These are phyloP conservation scores for Hydra vulgaris DNA, from an alignment of 30 jellyfish, hydroid and myxozoan genomes.

Conservation along the genomic window DNA sequence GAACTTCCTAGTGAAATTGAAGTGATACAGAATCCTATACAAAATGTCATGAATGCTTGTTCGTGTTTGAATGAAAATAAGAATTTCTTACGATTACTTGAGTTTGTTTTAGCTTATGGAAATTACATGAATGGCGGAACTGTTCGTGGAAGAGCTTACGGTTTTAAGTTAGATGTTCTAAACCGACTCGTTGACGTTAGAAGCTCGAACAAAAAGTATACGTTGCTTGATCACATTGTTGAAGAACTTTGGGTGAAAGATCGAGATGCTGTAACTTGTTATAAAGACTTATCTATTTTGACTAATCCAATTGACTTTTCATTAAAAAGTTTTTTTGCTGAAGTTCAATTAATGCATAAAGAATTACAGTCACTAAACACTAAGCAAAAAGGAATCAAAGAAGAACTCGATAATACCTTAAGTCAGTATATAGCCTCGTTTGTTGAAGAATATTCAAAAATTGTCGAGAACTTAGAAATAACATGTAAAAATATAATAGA, in stretches of 20 bases:
- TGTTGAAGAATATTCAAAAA: slow-evolving; percentile 18
- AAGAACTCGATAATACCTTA: slow-evolving; percentile 21
- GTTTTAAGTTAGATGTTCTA: slow-evolving; percentile 72
- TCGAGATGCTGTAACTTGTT: slow-evolving; percentile 50
- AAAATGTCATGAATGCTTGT: slow-evolving; percentile 47
- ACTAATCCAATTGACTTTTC: slow-evolving; percentile 70
- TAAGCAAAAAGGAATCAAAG: slow-evolving; percentile 15
- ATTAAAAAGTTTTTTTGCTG: slow-evolving; percentile 68
- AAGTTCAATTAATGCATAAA: slow-evolving; percentile 69
- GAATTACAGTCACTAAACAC: slow-evolving; percentile 42
- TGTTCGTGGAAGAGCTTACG: slow-evolving; percentile 89
- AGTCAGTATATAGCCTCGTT: slow-evolving; percentile 27
- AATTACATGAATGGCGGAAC: slow-evolving; percentile 88
- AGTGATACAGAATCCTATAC: slow-evolving; percentile 38
- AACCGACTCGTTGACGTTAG: slow-evolving; percentile 55
- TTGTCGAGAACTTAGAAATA: slow-evolving; percentile 23
- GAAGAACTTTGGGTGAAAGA: slow-evolving; percentile 69
- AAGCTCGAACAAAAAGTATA: slow-evolving; percentile 58
- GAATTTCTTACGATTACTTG: slow-evolving; percentile 41
- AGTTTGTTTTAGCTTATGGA: slow-evolving; percentile 64
- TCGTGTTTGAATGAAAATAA: slow-evolving; percentile 26
- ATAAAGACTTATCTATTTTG: slow-evolving; percentile 49
- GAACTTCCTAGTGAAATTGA: slow-evolving; percentile 64
- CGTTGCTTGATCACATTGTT: slow-evolving; percentile 45
- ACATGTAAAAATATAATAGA: slow-evolving; percentile 40